phyloP scores from a whole-genome alignment of 2,888 invertebrate species.

The Cheilosia grossa region DNA sequence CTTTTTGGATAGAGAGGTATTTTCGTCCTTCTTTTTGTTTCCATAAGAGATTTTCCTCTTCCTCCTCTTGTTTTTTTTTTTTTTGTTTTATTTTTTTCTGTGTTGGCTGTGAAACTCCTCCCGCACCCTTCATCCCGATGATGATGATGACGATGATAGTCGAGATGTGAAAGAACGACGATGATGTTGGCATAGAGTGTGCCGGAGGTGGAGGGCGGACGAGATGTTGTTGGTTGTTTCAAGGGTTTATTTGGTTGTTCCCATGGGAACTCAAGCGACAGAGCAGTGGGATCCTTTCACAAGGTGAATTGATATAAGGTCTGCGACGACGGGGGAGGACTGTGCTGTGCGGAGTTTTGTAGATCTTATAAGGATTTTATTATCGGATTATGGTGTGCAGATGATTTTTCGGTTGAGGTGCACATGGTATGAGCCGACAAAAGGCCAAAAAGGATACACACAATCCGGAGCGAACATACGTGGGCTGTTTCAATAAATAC shows the following conservation, averaged over 20 bases:
- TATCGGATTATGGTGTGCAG: conserved; percentile 74
- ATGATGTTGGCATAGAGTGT: conserved; percentile 12
- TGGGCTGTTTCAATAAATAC: conserved; percentile 65
- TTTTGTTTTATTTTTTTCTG: neutral
- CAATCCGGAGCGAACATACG: conserved; percentile 48
- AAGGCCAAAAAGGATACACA: conserved; percentile 60
- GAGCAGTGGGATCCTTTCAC: conserved; percentile 28
- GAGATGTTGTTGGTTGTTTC: conserved; percentile 45
- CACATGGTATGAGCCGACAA: conserved; percentile 46
- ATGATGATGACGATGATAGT: conserved; percentile 57
- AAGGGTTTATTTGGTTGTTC: conserved; percentile 66
- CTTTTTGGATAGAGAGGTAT: conserved; percentile 33
- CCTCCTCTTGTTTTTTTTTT: neutral
- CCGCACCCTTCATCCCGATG: neutral
- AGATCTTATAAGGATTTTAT: conserved; percentile 73
- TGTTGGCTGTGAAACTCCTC: neutral
- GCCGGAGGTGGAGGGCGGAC: conserved; percentile 2
- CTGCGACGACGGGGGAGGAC: neutral
- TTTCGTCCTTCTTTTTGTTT: conserved; percentile 46
- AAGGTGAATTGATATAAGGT: neutral
- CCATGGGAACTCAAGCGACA: conserved; percentile 62
- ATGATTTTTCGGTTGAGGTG: conserved; percentile 70
- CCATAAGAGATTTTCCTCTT: conserved; percentile 18
- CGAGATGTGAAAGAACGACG: conserved; percentile 50
- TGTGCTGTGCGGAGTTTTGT: conserved; percentile 23